Evolutionary conservation across 2,888 invertebrate species (phyloP), one percentile per base, ranked within the genome.

Genomic region (Heliconius ethilla): DNA sequence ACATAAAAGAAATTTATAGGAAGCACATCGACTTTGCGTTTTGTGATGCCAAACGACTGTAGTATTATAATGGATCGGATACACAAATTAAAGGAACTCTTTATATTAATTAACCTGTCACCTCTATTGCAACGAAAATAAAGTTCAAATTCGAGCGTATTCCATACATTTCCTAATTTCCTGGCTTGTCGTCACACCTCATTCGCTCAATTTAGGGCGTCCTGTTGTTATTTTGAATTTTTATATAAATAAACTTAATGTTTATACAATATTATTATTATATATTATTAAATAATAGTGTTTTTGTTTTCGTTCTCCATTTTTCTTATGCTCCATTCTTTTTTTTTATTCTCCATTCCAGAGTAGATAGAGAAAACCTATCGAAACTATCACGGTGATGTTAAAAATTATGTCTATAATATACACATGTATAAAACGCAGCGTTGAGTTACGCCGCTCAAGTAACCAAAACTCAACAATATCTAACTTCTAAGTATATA

Each of bases 81-180:
- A 84, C 79, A 82, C 84, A 84, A 86, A 86, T 87, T 85, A 83
- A 82, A 62, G 78, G 81, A 22, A 81, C 81, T 82, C 79, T 82
- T 84, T 82, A 79, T 65, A 72, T 76, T 78, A 73, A 75, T 76
- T 40, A 55, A 55, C 78, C 70, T 55, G 18, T 77, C 73, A 37
- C 63, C 78, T 63, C 77, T 84, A 83, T 82, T 37, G 2, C 65
- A 25, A 67, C 45, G 4, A 10, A 1, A 0, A 37, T 79, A 84
- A 79, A 80, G 82, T 83, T 81, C 65, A 81, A 70, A 80, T 65
- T 82, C 18, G 45, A 7, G 73, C 55, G 7, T 62, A 63, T 79
- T 33, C 63, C 69, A 62, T 79, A 88, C 87, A 88, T 90, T 91
- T 90, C 90, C 90, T 90, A 90, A 91, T 90, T 90, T 90, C 91